These are phyloP conservation scores for Lytechinus variegatus DNA, from an alignment of 35 echinoderm and acorn worm species.

Conservation along the genomic window DNA sequence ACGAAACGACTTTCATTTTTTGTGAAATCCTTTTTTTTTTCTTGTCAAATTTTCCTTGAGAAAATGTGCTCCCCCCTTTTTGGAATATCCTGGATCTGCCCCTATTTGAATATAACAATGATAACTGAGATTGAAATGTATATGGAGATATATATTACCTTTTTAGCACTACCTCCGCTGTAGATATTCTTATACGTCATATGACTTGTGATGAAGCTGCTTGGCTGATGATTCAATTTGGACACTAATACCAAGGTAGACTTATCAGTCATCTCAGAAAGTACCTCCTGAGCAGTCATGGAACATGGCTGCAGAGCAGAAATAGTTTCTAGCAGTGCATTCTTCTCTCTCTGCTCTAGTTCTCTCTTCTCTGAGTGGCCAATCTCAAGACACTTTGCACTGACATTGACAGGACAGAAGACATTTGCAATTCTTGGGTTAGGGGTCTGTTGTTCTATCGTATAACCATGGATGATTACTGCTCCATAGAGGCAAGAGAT, in stretches of 20 bases:
- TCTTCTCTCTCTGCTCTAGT: neutral
- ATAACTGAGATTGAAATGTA: too few species aligned
- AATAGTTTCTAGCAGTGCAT: neutral
- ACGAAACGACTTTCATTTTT: too few species aligned
- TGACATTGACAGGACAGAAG: constrained; percentile 34
- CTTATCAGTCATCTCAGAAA: neutral
- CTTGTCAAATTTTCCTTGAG: too few species aligned
- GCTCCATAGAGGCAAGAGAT: constrained; percentile 28
- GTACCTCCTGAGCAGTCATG: neutral
- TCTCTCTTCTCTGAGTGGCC: neutral
- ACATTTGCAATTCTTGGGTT: neutral
- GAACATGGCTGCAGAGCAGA: neutral
- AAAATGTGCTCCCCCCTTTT: too few species aligned
- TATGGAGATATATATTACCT: neutral
- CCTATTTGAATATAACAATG: too few species aligned
- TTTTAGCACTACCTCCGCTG: neutral
- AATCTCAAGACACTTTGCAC: neutral
- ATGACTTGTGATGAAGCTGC: neutral
- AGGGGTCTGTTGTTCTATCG: neutral
- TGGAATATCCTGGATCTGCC: too few species aligned
- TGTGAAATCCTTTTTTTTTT: too few species aligned
- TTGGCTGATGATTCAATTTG: neutral
- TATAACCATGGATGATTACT: neutral
- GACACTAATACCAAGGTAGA: neutral
- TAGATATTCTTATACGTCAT: neutral